Evolutionary conservation across 2,888 invertebrate genomes (phyloP), one percentile per base, ranked within the genome.

Genomic region (Tanypteryx hageni): DNA sequence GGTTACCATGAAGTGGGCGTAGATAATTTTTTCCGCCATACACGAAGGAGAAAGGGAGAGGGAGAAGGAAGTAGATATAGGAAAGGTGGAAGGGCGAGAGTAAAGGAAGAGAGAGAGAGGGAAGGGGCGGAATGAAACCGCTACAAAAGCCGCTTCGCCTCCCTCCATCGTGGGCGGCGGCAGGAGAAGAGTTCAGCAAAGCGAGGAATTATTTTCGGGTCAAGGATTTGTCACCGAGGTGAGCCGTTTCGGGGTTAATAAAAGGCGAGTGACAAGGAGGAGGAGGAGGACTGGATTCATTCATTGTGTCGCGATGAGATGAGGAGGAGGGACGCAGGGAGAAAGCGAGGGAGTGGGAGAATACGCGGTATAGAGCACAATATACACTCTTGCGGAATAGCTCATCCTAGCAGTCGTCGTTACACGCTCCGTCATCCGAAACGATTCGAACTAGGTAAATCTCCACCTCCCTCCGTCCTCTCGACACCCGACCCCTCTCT

Each of bases 201-300:
- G 76, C 76, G 76, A 76, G 18, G 76, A 76, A 76, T 76, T 27
- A 76, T 76, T 76, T 76, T 76, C 76, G 76, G 76, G 76, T 76
- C 76, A 76, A 76, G 76, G 76, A 76, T 76, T 76, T 76, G 76
- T 76, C 76, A 76, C 76, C 76, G 76, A 76, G 13, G 76, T n/a
- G 68, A 68, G 68, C 68, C 68, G 68, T 76, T 76, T 76, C 27
- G 22, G 76, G 76, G 76, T 76, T 76, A 76, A 76, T 76, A 76
- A 76, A 76, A 76, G 76, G 76, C 44, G 44, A 44, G 44, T 44
- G 44, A 5, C 3, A 44, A 44, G 5, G 44, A 44, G 44, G 44
- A 44, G 44, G 44, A 44, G 76, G 76, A 76, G 76, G 27, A 0
- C 68, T n/a, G 64, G 44, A 64, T 64, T 64, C 68, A 76, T 22